Conservation (phyloP, 2,888 invertebrate species). For the Deroplatys truncata region DNA sequence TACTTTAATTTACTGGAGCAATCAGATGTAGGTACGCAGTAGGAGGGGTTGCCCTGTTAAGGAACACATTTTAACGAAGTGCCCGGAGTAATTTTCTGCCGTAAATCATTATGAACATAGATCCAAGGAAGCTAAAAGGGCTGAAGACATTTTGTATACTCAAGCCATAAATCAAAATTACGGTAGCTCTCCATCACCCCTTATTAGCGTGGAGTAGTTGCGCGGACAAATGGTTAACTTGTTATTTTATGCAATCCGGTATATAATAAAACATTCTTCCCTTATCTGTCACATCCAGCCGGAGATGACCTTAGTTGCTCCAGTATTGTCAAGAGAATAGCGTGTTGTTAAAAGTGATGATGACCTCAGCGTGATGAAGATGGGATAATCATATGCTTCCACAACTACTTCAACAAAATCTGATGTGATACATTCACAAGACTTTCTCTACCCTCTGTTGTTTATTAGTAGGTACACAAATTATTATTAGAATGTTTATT, state of each 20-base stretch:
- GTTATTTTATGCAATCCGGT: background rate
- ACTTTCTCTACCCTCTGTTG: too few relatives aligned
- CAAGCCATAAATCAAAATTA: background rate
- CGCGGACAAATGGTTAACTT: background rate
- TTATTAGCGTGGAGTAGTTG: background rate
- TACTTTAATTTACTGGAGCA: background rate
- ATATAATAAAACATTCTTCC: background rate
- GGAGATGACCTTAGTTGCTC: background rate
- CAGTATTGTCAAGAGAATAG: background rate
- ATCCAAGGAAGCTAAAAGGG: background rate
- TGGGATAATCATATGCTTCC: background rate
- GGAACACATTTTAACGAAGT: background rate
- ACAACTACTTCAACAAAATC: background rate
- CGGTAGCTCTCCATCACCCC: background rate
- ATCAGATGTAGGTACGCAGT: background rate
- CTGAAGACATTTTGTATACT: background rate
- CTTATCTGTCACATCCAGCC: background rate
- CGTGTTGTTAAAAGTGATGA: background rate
- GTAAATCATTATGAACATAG: background rate
- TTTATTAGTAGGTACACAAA: too few relatives aligned
- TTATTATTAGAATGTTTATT: too few relatives aligned
- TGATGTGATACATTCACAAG: too few relatives aligned
- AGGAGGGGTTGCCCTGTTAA: background rate
- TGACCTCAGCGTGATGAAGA: background rate
- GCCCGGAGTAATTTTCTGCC: background rate